Base-by-base conservation (phyloP, 2,888 invertebrate species). In the Apamea anceps region DNA sequence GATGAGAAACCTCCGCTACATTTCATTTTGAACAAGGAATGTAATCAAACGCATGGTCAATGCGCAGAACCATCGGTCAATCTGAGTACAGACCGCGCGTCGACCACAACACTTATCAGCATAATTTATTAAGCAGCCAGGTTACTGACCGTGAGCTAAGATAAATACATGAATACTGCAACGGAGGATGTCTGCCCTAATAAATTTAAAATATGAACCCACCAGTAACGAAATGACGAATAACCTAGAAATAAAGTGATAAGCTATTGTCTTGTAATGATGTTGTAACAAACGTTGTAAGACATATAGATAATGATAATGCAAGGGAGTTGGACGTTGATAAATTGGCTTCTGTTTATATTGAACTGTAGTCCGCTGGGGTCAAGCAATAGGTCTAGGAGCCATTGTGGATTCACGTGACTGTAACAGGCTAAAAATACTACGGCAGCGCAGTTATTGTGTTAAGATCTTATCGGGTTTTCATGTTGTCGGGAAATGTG, bases 141-240 rank as follows among this genome's bases (percentile, higher is more conserved):
- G 92, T 93, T 90, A 91, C 81, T 92, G 92, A 92, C 92, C 93
- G 90, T 82, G 48, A 60, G 76, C 79, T 72, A 76, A 89, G 86
- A 88, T 90, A 91, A 88, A 88, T 87, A 91, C 87, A 87, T 85
- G 88, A 89, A 90, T 86, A 90, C 82, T 83, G 85, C 85, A 88
- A 76, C 90, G 89, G 88, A 91, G 90, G 90, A 91, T 90, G 90
- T 89, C 90, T 88, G 89, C 82, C 66, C 45, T 78, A 80, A 83
- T 82, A 54, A 79, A 86, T 78, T 48, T 48, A 15, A 15, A 90
- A 88, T 88, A 87, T 88, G 72, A 62, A 83, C 62, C 32, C 45
- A 65, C 70, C 66, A 28, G 45, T 71, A 42, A 63, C 25, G 5
- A 60, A 79, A 79, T 72, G 77, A 80, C 70, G 74, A 77, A 72